Conservation (phyloP, 2,888 invertebrate genomes). For the Stegophylla sp. region DNA sequence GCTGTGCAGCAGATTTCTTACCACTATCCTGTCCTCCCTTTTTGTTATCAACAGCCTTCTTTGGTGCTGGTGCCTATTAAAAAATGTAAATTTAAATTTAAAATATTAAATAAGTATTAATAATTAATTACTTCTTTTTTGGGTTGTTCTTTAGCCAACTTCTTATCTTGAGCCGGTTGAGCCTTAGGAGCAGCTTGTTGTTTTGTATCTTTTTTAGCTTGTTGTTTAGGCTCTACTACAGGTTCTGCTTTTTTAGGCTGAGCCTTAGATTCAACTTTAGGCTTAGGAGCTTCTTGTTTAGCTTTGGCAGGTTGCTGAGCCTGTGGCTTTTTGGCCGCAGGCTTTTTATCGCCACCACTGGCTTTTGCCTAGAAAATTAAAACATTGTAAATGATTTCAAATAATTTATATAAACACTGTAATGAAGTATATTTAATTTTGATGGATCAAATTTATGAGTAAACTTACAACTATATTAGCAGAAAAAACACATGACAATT, state of each 20-base stretch:
- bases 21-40: slow-evolving; percentile 3
- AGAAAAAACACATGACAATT: neutral
- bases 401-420: neutral
- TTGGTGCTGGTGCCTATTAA: slow-evolving; percentile 32
- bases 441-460: too few relatives aligned
- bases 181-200: slow-evolving; percentile 44
- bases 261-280: slow-evolving; percentile 46
- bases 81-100: neutral
- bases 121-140: slow-evolving; percentile 47
- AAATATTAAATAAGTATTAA: neutral
- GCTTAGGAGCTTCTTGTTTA: slow-evolving; percentile 49
- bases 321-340: slow-evolving; percentile 60
- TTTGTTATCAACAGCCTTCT: slow-evolving; percentile 50
- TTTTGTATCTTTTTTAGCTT: slow-evolving; percentile 43
- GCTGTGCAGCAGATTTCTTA: slow-evolving; percentile 52
- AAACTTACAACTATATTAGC: neutral
- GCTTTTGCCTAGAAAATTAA: slow-evolving; percentile 26
- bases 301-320: slow-evolving; percentile 57
- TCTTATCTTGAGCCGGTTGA: slow-evolving; percentile 40
- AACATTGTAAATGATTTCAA: neutral
- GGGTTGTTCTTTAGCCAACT: slow-evolving; percentile 48
- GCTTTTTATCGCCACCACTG: slow-evolving; percentile 56
- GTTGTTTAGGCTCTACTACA: slow-evolving; percentile 46
- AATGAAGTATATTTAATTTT: neutral
- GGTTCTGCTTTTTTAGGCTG: slow-evolving; percentile 47